Conservation (phyloP, 2,797 vertebrate genomes). For the Sylvilagus floridanus region DNA sequence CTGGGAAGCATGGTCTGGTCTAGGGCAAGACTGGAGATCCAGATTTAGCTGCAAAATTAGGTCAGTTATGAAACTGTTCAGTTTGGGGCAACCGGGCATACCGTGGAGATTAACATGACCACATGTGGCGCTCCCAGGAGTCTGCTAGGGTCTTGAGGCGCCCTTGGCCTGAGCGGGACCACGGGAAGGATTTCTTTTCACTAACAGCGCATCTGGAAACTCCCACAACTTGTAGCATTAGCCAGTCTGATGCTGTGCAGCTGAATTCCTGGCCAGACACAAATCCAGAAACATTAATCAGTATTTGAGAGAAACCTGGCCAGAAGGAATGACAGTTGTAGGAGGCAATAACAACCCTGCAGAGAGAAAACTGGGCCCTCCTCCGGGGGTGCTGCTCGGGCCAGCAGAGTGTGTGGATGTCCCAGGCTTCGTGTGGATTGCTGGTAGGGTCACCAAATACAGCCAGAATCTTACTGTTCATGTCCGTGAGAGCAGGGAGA, state of each 20-base stretch:
- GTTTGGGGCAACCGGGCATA: not conserved
- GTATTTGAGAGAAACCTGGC: not conserved
- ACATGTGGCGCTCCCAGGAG: not conserved
- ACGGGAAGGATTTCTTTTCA: constrained; percentile 20
- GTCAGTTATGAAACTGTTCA: not conserved
- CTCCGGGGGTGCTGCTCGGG: not conserved
- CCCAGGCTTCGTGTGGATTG: not conserved
- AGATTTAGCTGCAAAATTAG: constrained; percentile 14
- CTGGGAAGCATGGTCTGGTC: not conserved
- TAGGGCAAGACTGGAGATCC: not conserved
- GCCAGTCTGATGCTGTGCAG: not conserved
- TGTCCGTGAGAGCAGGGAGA: not conserved
- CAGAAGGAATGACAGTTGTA: not conserved
- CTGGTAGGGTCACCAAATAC: not conserved
- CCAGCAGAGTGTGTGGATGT: not conserved
- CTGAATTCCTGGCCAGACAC: constrained; percentile 14
- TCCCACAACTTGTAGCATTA: not conserved
- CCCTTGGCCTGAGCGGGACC: not conserved
- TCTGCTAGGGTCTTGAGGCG: constrained; percentile 8
- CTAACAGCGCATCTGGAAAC: not conserved
- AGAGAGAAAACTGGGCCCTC: not conserved
- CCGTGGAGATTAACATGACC: not conserved
- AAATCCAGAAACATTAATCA: not conserved
- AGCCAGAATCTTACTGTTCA: not conserved
- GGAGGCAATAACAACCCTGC: not conserved